Evolutionary conservation across 2,888 invertebrate genomes (phyloP), one percentile per base, ranked within the genome.

Genomic region (Tanypteryx hageni): DNA sequence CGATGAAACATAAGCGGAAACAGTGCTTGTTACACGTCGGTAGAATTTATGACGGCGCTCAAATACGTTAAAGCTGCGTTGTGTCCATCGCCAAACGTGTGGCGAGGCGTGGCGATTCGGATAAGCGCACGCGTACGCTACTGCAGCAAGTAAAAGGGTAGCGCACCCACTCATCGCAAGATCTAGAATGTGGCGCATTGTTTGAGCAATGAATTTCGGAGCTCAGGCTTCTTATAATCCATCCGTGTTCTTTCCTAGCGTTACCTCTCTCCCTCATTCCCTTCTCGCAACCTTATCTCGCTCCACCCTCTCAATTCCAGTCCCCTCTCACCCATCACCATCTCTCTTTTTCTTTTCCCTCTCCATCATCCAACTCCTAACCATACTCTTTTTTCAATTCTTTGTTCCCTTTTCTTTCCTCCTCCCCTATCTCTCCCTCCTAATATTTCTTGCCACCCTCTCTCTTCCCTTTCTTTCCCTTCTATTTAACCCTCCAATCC

Each of bases 31-130:
- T 44, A 5, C 5, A 44, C 44, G 44, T 76, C 76, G n/a, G n/a
- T 76, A 76, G n/a, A 76, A 76, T 27, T 76, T 22, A 22, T n/a
- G 76, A 76, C n/a, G 76, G 2, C 18, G n/a, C 18, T 76, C n/a
- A n/a, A 11, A 76, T 3, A 27, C 76, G n/a, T 22, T 22, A 76
- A 76, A n/a, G 27, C 76, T n/a, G 10, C 76, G 7, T n/a, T 2
- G n/a, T 64, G n/a, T 76, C 76, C 76, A 22, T 22, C 76, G 76
- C 27, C n/a, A 76, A 76, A 76, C 76, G 76, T 22, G 27, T 76
- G 27, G 27, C n/a, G 27, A 7, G 22, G 10, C 76, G 22, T 27
- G n/a, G n/a, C 27, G 27, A 10, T 76, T 76, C 7, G 64, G 18
- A 64, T 18, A 64, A n/a, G 76, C 76, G n/a, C 5, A 22, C 76